phyloP scores from a whole-genome alignment of 2,113 vertebrate genomes.

The Hemiprocne comata region DNA sequence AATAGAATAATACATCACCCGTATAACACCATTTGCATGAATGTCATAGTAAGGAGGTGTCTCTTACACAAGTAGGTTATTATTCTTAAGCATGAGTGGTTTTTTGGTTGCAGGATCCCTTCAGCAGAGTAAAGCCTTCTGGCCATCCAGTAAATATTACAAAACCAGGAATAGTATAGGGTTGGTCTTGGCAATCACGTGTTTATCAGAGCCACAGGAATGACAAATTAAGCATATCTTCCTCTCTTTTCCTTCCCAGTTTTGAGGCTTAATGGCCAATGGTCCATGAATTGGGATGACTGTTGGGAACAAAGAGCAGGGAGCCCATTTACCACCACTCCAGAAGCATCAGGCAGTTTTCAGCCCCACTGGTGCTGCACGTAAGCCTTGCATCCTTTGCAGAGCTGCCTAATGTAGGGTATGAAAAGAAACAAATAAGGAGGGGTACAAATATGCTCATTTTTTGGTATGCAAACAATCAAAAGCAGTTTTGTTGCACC shows the following conservation, averaged over 20 bases:
- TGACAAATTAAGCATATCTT: fast-evolving
- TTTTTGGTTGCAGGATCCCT: neutral
- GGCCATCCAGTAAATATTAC: neutral
- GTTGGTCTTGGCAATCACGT: neutral
- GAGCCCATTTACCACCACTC: neutral
- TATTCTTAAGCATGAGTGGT: neutral
- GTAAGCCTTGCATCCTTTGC: neutral
- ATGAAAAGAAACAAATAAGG: neutral
- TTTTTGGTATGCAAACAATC: neutral
- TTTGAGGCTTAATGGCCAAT: neutral
- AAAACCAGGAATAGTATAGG: neutral
- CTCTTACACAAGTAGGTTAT: neutral
- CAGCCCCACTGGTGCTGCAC: neutral
- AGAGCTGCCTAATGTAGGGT: neutral
- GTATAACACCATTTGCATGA: neutral
- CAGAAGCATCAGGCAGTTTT: neutral
- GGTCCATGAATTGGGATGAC: neutral
- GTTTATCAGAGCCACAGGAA: neutral
- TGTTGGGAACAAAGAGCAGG: neutral
- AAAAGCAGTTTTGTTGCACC: neutral
- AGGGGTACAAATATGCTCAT: neutral
- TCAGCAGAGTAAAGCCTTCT: neutral
- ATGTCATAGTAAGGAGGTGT: neutral
- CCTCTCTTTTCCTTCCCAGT: neutral
- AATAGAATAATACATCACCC: neutral